phyloP scores from a whole-genome alignment of 2,888 invertebrate genomes.

The Archaeoteleia sp. region DNA sequence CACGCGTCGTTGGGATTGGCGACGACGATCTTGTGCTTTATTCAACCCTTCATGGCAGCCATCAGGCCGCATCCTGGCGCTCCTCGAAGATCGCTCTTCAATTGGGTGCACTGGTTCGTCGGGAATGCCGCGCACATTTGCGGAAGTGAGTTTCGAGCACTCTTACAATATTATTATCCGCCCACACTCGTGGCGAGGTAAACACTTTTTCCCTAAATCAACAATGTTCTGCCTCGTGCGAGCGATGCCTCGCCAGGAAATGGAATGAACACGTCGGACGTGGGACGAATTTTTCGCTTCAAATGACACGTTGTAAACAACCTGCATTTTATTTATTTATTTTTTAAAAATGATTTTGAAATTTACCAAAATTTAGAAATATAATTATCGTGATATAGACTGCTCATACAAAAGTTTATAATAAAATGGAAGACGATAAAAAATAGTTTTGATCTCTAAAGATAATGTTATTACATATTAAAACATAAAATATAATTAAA shows the following conservation, averaged over 20 bases:
- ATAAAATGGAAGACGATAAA: no score
- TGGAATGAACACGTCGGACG: slow-evolving; percentile 7
- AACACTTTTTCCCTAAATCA: slow-evolving; percentile 15
- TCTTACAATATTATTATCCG: slow-evolving; percentile 13
- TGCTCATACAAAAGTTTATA: no score
- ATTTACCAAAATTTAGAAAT: no score
- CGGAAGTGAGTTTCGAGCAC: slow-evolving; percentile 81
- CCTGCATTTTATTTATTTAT: no score
- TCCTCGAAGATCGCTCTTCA: slow-evolving; percentile 86
- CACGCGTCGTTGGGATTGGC: slow-evolving; percentile 89
- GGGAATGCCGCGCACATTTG: slow-evolving; percentile 92
- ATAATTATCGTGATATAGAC: no score
- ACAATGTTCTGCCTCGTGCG: slow-evolving; percentile 3
- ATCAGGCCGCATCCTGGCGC: slow-evolving; percentile 91
- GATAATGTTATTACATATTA: no score
- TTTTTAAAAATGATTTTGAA: no score
- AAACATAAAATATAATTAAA: no score
- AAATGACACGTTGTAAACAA: no score
- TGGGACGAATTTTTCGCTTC: background rate
- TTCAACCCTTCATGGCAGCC: slow-evolving; percentile 91
- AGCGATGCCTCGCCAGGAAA: slow-evolving; percentile 3
- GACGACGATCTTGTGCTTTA: slow-evolving; percentile 86
- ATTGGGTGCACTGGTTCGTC: slow-evolving; percentile 93
- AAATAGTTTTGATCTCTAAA: no score
- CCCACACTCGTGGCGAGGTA: slow-evolving; percentile 1